Percentiles rank a stretch among this genome's conserved stretches.
phyloP scores from a whole-genome alignment of 2,797 vertebrate genomes.

The Gobio occitaniae region DNA sequence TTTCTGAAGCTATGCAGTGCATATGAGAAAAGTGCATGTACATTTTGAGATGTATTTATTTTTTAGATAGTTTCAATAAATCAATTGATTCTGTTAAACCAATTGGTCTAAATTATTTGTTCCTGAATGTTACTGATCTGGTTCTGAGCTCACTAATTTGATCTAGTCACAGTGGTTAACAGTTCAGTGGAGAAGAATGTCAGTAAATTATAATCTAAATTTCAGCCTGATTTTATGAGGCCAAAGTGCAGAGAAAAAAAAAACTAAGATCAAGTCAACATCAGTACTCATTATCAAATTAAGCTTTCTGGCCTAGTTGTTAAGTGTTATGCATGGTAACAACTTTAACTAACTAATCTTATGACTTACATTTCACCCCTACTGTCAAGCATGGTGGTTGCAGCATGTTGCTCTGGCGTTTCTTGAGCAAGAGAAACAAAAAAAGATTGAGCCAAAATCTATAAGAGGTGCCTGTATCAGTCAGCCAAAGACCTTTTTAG shows the following conservation, averaged over 20 bases:
- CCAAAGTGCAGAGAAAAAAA: too few relatives aligned
- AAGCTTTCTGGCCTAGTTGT: too few relatives aligned
- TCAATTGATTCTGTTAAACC: background rate
- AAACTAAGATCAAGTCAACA: too few relatives aligned
- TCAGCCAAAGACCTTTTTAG: conserved; percentile 15
- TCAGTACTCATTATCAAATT: too few relatives aligned
- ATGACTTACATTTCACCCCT: background rate
- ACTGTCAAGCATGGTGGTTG: background rate
- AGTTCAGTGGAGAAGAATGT: background rate
- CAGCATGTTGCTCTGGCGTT: background rate
- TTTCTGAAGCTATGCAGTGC: too few relatives aligned
- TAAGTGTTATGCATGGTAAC: too few relatives aligned
- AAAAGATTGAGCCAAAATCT: conserved; percentile 16
- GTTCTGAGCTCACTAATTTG: background rate
- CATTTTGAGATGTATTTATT: background rate
- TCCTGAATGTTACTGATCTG: background rate
- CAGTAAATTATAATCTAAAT: background rate
- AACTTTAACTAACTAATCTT: background rate
- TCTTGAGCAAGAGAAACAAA: background rate
- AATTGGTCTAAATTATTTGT: background rate
- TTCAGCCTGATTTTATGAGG: too few relatives aligned
- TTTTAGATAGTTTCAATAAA: background rate
- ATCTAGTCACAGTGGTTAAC: background rate
- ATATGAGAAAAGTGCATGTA: background rate
- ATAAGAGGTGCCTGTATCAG: background rate